Base-by-base conservation (phyloP, 23 tunicate genomes). In the Ciona savignyi region DNA sequence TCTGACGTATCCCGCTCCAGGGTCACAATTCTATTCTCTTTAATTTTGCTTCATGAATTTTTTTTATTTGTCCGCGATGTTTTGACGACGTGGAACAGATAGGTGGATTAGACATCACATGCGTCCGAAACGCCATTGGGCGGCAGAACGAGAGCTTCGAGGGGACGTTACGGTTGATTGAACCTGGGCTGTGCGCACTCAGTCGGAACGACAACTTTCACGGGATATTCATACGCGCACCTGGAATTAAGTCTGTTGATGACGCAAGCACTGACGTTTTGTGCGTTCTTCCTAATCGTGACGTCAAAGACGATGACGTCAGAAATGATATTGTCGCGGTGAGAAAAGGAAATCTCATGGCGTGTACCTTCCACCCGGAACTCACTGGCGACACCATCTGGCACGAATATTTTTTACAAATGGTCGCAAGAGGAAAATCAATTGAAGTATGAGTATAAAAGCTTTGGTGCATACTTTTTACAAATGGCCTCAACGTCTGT, bases 101-200 rank as follows among this genome's bases (percentile, higher is more conserved):
- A 25, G 95, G 95, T 6, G 95, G 95, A 34, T 34, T 87, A 27
- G 95, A 87, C 67, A 81, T 87, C 20, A 87, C 95, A 1, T 87
- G 95, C 28, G 20, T 25, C 15, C 78, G 95, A 21, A 87, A 87
- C 75, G 83, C 78, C 19, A 80, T 71, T 30, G 95, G 87, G 2
- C 74, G 87, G 1, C 95, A 87, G 33, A 63, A 56, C 34, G 67
- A 87, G 29, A 81, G 87, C 34, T 81, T 74, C 32, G 86, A 78
- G 60, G 62, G 35, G 19, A 60, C 42, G 1, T 25, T 87, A 49
- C 23, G 20, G 0, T 29, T 87, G 35, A 61, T 70, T 1, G 86
- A 87, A 65, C 26, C 70, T n/a, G 63, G 61, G 33, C 33, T 87
- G 27, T 11, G 23, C 48, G 33, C 33, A 25, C n/a, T 56, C 25